Evolutionary conservation across 2,888 invertebrate genomes (phyloP).

Genomic region (Drosophila formosana): DNA sequence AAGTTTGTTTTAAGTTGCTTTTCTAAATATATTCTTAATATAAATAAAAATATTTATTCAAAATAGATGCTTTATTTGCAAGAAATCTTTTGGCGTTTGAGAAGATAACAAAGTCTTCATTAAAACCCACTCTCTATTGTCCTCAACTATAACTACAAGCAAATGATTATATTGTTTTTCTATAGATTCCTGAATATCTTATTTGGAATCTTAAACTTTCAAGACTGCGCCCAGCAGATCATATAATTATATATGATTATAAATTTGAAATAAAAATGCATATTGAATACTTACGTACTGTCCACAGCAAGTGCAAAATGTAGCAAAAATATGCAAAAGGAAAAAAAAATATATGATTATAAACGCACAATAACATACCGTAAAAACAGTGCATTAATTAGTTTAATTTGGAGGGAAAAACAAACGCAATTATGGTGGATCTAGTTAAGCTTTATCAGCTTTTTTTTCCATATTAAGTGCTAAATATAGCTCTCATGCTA

Average conservation of each 20-base stretch:
- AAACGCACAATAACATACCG: neutral
- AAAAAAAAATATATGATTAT: conserved; percentile 15
- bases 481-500: conserved; percentile 61
- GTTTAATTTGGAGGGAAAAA: conserved; percentile 18
- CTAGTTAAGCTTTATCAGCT: conserved; percentile 55
- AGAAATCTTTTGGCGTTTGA: no score
- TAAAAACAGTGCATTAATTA: neutral
- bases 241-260: neutral
- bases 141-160: no score
- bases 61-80: no score
- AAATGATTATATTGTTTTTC: no score
- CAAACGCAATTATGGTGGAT: conserved; percentile 41
- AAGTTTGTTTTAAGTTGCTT: no score
- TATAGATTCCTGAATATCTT: neutral
- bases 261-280: neutral
- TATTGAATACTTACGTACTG: conserved; percentile 19
- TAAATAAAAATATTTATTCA: no score
- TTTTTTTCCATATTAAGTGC: conserved; percentile 68
- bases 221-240: neutral
- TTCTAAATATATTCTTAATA: no score
- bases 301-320: no score
- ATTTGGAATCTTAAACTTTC: neutral
- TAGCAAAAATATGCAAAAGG: conserved; percentile 7
- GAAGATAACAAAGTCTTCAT: no score
- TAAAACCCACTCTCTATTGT: no score